Percentiles rank a stretch among this genome's conserved stretches.
These are phyloP conservation scores for Tragelaphus buxtoni DNA, from an alignment of 2,113 vertebrate genomes.

Conservation along the genomic window DNA sequence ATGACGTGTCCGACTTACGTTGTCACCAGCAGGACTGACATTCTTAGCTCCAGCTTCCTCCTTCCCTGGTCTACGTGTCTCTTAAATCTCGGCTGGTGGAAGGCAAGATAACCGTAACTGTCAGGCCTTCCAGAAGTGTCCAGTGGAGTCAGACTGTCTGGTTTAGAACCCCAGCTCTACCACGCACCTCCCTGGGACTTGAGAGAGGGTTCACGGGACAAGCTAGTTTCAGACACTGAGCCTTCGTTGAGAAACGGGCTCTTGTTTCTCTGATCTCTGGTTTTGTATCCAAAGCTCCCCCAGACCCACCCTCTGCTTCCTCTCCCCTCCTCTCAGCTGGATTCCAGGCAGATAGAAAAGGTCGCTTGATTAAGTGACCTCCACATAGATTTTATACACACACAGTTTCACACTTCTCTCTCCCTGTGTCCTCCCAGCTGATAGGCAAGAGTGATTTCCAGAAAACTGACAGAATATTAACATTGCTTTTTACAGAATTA, in stretches of 20 bases:
- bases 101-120: background rate
- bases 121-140: background rate
- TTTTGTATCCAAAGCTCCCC: background rate
- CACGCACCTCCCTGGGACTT: background rate
- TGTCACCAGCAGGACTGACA: background rate
- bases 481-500: background rate
- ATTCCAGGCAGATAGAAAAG: background rate
- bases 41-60: background rate
- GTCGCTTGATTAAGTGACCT: background rate
- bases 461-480: background rate
- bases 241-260: background rate
- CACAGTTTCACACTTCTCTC: background rate
- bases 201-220: rapidly evolving
- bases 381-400: too few species aligned
- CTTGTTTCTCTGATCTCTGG: rapidly evolving
- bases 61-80: background rate
- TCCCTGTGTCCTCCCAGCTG: too few species aligned
- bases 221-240: background rate
- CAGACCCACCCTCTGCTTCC: background rate
- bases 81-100: background rate
- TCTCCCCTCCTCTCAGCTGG: too few species aligned
- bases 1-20: rapidly evolving
- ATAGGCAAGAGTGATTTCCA: background rate
- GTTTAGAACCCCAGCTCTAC: background rate
- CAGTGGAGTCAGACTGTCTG: background rate